Conservation (phyloP, 2,797 vertebrate genomes). For the Liparis tanakae region DNA sequence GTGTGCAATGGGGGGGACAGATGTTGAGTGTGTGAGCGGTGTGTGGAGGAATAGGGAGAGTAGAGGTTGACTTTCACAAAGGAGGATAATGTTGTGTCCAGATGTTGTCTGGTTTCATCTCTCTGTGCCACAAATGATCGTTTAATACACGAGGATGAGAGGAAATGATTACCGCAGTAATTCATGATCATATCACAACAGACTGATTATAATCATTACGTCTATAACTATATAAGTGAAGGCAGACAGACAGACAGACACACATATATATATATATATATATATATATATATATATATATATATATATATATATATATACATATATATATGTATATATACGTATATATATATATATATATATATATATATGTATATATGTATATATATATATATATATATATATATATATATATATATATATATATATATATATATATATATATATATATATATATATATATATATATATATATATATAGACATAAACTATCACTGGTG, state of each 20-base stretch:
- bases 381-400: background rate
- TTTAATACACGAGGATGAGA: background rate
- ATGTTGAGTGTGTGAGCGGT: background rate
- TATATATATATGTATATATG: background rate
- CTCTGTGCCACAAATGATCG: background rate
- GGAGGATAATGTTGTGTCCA: background rate
- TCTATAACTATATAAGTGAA: background rate
- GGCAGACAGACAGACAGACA: background rate
- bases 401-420: background rate
- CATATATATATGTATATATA: conserved; percentile 28
- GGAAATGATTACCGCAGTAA: conserved; percentile 1
- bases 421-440: background rate
- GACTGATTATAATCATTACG: too few relatives aligned
- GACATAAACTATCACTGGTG: background rate
- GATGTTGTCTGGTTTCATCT: background rate
- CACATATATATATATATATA: conserved; percentile 19
- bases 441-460: conserved; percentile 1
- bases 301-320: conserved; percentile 30
- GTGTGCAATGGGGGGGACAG: background rate
- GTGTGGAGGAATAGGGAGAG: background rate
- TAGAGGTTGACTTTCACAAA: background rate
- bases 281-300: conserved; percentile 8
- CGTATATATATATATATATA: background rate
- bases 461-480: background rate
- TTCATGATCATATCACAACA: background rate